Base-by-base conservation (phyloP, 2,888 invertebrate species). In the Volucella inflata region DNA sequence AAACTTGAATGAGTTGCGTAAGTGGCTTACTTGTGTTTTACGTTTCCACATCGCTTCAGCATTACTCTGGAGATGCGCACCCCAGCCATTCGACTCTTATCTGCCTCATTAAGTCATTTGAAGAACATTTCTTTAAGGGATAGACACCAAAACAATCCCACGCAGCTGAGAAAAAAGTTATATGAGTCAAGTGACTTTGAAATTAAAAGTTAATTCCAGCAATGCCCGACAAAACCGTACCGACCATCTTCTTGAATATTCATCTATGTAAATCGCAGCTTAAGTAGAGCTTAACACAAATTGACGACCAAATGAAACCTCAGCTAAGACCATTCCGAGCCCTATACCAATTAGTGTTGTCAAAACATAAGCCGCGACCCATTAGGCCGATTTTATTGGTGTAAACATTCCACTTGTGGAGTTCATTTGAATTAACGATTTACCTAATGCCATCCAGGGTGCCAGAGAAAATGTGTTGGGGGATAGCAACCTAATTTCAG, bases 331-430 rank as follows among this genome's bases (percentile, higher is more conserved):
- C 44, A 36, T 46, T 59, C 53, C 17, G 48, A 14, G 8, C 9
- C 21, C 48, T 46, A 36, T 53, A 62, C 68, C 77, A 77, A 77
- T 77, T 77, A 77, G 77, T 46, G 38, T 70, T 68, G 60, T 77
- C 68, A 60, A 51, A 77, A 46, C 67, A 65, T 46, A 38, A 46
- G 53, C 16, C 30, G 62, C 44, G 38, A 11, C 21, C 46, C 68
- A 77, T 77, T 62, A 70, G 70, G 62, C 46, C 62, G 59, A 40
- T 70, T 70, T 77, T 51, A 70, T 62, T 46, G 62, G 55, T 60
- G 68, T 70, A 51, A 77, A 77, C 77, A 77, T 48, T 62, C 38
- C 62, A 51, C 59, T 60, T 51, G 59, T 44, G 59, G 60, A 42
- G 16, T 38, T 70, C 68, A 76, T 77, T 77, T 68, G 68, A 68